A percentile compares a stretch with the other conserved stretches of the same genome.
phyloP scores from a whole-genome alignment of 2,797 vertebrate species.

The Fratercula arctica region DNA sequence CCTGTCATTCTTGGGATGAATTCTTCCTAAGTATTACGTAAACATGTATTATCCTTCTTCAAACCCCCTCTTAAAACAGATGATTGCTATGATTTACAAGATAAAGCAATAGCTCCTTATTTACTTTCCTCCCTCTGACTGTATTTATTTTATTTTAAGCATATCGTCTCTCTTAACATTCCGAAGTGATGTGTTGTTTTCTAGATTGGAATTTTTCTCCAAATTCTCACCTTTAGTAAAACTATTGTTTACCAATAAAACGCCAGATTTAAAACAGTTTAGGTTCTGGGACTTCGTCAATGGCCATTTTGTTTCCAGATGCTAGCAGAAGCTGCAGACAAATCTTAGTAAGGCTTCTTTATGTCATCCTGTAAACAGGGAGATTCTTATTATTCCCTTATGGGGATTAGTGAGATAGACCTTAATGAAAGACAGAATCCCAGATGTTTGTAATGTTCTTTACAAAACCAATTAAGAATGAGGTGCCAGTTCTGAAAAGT shows the following conservation, averaged over 20 bases:
- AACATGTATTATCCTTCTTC: background rate
- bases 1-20: background rate
- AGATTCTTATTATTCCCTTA: background rate
- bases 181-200: background rate
- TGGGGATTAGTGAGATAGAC: background rate
- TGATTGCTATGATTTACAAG: background rate
- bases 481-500: background rate
- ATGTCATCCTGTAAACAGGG: background rate
- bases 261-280: background rate
- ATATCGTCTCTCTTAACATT: background rate
- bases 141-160: background rate
- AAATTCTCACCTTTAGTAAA: background rate
- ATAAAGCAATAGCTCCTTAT: background rate
- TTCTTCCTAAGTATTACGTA: background rate
- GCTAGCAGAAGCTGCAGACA: background rate
- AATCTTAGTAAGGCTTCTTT: background rate
- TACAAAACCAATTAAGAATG: background rate
- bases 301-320: background rate
- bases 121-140: background rate
- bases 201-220: background rate
- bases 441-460: background rate
- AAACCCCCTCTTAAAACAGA: background rate
- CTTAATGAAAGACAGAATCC: background rate
- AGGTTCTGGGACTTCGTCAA: background rate
- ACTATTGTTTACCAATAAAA: background rate